Base-by-base conservation (phyloP, 2,888 invertebrate genomes). In the Lithophane semibrunnea region DNA sequence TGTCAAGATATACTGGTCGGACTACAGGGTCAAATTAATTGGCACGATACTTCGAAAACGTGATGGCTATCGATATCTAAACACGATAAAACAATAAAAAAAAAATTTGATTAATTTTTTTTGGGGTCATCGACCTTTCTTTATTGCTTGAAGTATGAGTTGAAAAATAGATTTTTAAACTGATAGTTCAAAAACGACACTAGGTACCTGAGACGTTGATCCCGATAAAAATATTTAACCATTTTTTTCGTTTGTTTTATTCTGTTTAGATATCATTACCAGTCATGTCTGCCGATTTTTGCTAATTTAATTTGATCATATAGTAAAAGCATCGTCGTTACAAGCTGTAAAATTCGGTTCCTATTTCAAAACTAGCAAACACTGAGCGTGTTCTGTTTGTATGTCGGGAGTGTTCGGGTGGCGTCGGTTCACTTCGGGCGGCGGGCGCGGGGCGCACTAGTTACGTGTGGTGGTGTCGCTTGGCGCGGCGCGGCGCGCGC, bases 401-500 rank as follows among this genome's bases (percentile, higher is more conserved):
- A 4, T 16, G 44, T 47, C 47, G 37, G 52, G 21, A 21, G 44
- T 61, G 44, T 47, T 61, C 56, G 76, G 24, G 65, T 44, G 47
- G 47, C 16, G 52, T 37, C 58, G 54, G 58, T 18, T 18, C 7
- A 12, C 7, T 24, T 49, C 60, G 60, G 60, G 63, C 47, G 60
- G 21, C 4, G 18, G 18, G 13, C 47, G 29, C 24, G 37, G 18
- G 0, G 24, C 29, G 42, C 29, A 9, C 24, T 75, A 5, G 42
- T 16, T 60, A 77, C 16, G 61, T 12, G 78, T 79, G 79, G 56
- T 58, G 75, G 0, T 64, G 77, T 7, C 82, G 80, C 71, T 77
- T 54, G 71, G 79, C 79, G 66, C 77, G 82, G 61, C 75, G 82
- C 82, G 88, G 88, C 85, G 89, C 78, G 82, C 87, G 84, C 70